Evolutionary conservation across 2,888 invertebrate genomes (phyloP), one percentile per base, ranked within the genome.

Genomic region (Caenorhabditis zanzibari): DNA sequence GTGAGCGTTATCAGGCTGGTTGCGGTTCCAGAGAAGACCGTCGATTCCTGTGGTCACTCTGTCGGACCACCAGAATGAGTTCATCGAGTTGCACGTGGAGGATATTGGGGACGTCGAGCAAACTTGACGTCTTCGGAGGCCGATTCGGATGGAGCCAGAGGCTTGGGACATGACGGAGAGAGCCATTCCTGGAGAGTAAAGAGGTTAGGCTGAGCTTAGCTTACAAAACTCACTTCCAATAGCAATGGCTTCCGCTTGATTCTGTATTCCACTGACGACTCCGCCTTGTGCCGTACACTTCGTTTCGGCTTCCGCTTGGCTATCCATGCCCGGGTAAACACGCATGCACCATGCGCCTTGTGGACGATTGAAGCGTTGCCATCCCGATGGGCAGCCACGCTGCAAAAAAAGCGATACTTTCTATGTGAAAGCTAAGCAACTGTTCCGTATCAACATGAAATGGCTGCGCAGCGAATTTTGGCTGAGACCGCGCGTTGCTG

Each of bases 281-380:
- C 28, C 74, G 41, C 74, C 74, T 16, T 44, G 28, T 2, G 44
- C 9, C 0, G 9, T 7, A 28, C 74, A 75, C 14, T 28, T n/a
- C 0, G 52, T 6, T 22, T 75, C 64, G 9, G 64, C 64, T n/a
- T 32, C 32, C 3, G 64, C 6, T 47, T 75, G 74, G 19, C 35
- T 41, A 12, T 32, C 26, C 10, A 4, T 12, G 12, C 74, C 74
- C 2, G 22, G 9, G 28, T 32, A 75, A 6, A 75, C 74, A 19
- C 58, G 28, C 3, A 75, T 26, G 56, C 74, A 75, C 74, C 74
- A 75, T 12, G 14, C 41, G 28, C 64, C 64, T 9, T 44, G 24
- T 24, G 44, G 64, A 16, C 74, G 74, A 52, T 44, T 56, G 56
- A 75, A 75, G 7, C 66, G 41, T 1, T n/a, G 38, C 74, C 74